phyloP scores from a whole-genome alignment of 2,797 vertebrate species.

The Chaenodraco wilsoni region DNA sequence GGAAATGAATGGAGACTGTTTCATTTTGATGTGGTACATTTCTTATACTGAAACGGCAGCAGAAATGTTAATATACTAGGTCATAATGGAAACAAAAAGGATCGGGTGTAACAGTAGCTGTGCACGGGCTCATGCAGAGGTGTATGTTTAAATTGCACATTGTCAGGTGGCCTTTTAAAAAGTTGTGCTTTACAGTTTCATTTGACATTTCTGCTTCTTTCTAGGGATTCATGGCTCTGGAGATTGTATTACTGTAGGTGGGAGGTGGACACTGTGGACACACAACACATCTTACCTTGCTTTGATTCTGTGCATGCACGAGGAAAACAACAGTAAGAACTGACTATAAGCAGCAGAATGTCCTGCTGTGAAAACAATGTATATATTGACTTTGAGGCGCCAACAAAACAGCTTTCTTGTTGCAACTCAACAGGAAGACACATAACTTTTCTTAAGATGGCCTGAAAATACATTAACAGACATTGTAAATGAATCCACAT shows the following conservation, averaged over 20 bases:
- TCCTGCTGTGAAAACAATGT: background rate
- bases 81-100: conserved; percentile 4
- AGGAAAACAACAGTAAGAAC: conserved; percentile 12
- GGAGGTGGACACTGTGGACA: conserved; percentile 1
- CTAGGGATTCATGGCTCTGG: background rate
- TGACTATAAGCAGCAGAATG: conserved; percentile 31
- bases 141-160: conserved; percentile 38
- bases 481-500: conserved; percentile 6
- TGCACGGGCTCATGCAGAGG: conserved; percentile 6
- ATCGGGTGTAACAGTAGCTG: conserved; percentile 19
- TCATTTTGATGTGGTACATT: background rate
- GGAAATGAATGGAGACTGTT: too few species aligned
- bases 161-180: conserved; percentile 35
- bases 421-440: background rate
- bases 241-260: conserved; percentile 15
- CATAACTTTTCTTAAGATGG: background rate
- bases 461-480: conserved; percentile 10
- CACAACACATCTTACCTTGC: conserved; percentile 11
- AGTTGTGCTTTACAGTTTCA: conserved; percentile 7
- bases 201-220: background rate
- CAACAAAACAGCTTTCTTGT: conserved; percentile 31
- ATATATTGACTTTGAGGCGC: conserved; percentile 13
- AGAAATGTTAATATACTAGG: conserved; percentile 3
- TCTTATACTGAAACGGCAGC: background rate
- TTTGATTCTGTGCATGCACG: conserved; percentile 27